Evolutionary conservation across 2,113 vertebrate species (phyloP).

Genomic region (Apeltes quadracus): DNA sequence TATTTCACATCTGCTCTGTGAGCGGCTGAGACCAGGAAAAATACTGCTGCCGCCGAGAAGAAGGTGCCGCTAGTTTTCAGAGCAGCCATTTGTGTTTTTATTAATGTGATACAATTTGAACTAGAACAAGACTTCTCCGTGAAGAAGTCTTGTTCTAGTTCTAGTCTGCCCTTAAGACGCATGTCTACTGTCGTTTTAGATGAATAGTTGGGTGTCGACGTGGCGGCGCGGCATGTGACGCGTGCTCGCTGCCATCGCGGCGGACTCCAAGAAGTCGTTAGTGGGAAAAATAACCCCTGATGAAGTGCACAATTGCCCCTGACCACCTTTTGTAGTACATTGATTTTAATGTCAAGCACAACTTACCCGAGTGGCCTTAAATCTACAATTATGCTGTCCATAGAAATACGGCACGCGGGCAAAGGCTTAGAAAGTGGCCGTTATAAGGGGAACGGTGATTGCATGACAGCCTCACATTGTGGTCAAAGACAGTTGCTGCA

Average conservation of each 20-base stretch:
- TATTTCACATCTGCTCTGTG: slow-evolving; percentile 62
- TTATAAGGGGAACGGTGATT: slow-evolving; percentile 28
- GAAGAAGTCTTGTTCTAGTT: no score
- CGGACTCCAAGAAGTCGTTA: slow-evolving; percentile 49
- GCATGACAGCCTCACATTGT: slow-evolving; percentile 18
- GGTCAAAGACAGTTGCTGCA: slow-evolving; percentile 48
- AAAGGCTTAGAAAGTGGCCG: slow-evolving; percentile 20
- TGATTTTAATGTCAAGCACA: slow-evolving; percentile 15
- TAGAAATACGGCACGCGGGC: slow-evolving; percentile 20
- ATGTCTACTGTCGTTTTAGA: background rate
- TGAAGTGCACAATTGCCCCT: slow-evolving; percentile 41
- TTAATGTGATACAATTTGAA: slow-evolving; percentile 1
- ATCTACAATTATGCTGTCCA: slow-evolving; percentile 23
- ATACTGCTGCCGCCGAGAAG: slow-evolving; percentile 19
- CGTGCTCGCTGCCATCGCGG: slow-evolving; percentile 15
- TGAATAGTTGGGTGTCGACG: background rate
- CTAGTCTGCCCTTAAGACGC: no score
- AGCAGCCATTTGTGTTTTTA: slow-evolving; percentile 16
- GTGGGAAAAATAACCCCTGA: slow-evolving; percentile 47
- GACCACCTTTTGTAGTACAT: background rate
- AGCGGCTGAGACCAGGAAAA: slow-evolving; percentile 44
- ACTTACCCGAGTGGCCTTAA: slow-evolving; percentile 1
- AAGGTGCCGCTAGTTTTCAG: slow-evolving; percentile 7
- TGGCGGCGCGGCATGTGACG: slow-evolving; percentile 29
- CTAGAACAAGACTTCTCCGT: no score